phyloP scores from a whole-genome alignment of 2,113 vertebrate genomes.

The Gallinago jamesoni region DNA sequence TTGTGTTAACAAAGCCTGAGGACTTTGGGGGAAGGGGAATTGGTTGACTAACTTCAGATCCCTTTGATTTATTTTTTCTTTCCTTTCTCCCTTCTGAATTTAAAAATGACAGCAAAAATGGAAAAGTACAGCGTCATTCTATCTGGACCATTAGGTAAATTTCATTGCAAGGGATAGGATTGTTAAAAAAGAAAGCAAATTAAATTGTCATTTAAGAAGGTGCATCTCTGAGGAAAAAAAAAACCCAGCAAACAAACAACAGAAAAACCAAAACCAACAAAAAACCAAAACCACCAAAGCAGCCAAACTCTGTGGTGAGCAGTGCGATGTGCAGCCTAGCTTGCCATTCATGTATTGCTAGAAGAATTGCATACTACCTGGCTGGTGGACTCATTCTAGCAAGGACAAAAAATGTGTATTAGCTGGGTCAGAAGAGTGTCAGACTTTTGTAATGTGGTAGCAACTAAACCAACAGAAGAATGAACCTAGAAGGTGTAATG shows the following conservation, averaged over 20 bases:
- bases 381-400: neutral
- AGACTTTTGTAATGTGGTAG: neutral
- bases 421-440: neutral
- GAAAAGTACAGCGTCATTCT: neutral
- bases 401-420: neutral
- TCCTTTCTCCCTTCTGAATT: neutral
- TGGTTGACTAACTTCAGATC: neutral
- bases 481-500: neutral
- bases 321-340: neutral
- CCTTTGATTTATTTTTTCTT: neutral
- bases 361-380: neutral
- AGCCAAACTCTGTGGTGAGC: neutral
- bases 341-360: neutral
- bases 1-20: neutral
- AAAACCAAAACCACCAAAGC: neutral
- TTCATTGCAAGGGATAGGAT: neutral
- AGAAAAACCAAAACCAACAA: neutral
- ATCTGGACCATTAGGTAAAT: neutral
- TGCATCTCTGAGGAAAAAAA: neutral
- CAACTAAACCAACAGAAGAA: neutral
- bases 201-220: neutral
- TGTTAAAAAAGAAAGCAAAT: neutral
- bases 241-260: neutral
- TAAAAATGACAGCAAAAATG: neutral
- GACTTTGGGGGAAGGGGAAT: neutral